These are phyloP conservation scores for Diarsia mendica DNA, from an alignment of 2,888 invertebrate species.

Conservation along the genomic window DNA sequence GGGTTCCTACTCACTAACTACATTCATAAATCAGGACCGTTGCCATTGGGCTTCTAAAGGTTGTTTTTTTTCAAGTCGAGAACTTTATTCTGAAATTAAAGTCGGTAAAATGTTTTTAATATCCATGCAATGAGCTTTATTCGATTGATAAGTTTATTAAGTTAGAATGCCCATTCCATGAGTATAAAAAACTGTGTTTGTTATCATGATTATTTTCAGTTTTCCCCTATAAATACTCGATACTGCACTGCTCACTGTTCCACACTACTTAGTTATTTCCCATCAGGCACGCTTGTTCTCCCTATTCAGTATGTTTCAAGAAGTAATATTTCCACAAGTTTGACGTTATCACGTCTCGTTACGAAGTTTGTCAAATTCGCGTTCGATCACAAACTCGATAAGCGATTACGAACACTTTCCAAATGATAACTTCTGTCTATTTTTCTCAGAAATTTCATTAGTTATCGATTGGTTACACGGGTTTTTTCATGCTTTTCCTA, in stretches of 20 bases:
- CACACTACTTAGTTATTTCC: background rate
- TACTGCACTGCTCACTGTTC: background rate
- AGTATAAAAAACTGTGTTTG: background rate
- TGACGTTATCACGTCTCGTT: slow-evolving; percentile 75
- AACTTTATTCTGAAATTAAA: background rate
- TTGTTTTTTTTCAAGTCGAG: background rate
- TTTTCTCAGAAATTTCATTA: slow-evolving; percentile 38
- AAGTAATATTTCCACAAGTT: slow-evolving; percentile 74
- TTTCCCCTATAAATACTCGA: background rate
- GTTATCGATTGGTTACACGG: background rate
- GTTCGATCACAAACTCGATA: slow-evolving; percentile 62
- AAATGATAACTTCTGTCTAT: slow-evolving; percentile 41
- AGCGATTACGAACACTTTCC: slow-evolving; percentile 44
- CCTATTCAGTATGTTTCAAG: slow-evolving; percentile 61
- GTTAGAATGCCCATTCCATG: background rate
- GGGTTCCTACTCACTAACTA: background rate
- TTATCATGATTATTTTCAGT: background rate
- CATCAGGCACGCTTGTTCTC: slow-evolving; percentile 38
- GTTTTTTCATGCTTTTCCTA: background rate
- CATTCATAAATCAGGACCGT: background rate
- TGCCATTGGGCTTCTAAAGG: background rate
- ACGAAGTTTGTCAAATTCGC: slow-evolving; percentile 73
- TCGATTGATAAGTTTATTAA: background rate
- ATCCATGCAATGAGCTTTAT: background rate
- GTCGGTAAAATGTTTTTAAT: background rate